Base-by-base conservation (phyloP, 2,113 vertebrate genomes). In the Dolichallabes microphthalmus region DNA sequence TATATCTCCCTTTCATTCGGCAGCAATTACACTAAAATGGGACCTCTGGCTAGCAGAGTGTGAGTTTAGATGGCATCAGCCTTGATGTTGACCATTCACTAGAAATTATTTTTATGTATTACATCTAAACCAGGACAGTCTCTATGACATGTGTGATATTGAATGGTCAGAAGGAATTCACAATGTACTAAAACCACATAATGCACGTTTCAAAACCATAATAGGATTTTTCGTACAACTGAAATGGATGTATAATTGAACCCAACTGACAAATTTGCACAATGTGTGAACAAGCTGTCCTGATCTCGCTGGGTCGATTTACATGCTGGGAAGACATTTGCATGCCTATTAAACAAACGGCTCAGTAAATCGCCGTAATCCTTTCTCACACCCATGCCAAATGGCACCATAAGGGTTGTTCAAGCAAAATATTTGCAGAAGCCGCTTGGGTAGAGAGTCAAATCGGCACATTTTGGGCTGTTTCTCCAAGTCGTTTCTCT, bases 311-410 rank as follows among this genome's bases (percentile, higher is more conserved):
- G 78, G 64, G 78, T 80, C 64, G 78, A 64, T 80, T 63, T 58
- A 61, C 58, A 64, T 64, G 58, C 78, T 80, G 60, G 60, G 78
- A 63, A 80, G 14, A 85, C 58, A 86, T 61, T 71, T 80, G 63
- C 63, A 69, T 68, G 52, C 30, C 75, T 79, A 85, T 79, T 93
- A 93, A 94, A 95, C 93, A 87, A 95, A 94, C 94, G 92, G 91
- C 93, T 87, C 86, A 88, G 90, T 91, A 93, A 94, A 94, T 93
- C 93, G 92, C 76, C 82, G 85, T 90, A 94, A 95, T 94, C 94
- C 93, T 92, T 94, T 93, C 94, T 92, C 94, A 94, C 82, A 89
- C 69, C 80, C 83, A 66, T 69, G 87, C 89, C 91, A 91, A 91
- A 92, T 88, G 88, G 90, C 86, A 87, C 89, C 82, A 80, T 85